These are phyloP conservation scores for Oligia strigilis DNA, from an alignment of 2,888 invertebrate species.

Conservation along the genomic window DNA sequence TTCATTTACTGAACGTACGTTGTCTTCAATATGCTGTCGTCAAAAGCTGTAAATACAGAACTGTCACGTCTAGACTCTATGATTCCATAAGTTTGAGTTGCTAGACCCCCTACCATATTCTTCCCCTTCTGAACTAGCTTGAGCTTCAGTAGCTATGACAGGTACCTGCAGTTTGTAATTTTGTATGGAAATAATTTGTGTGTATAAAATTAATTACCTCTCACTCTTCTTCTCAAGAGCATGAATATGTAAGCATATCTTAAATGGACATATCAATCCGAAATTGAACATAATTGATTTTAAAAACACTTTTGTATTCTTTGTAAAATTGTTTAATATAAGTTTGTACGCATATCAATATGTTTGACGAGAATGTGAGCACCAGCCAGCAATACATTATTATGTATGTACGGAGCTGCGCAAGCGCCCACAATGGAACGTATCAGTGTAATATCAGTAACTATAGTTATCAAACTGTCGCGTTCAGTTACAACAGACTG, in stretches of 20 bases:
- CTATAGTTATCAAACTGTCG: conserved; percentile 15
- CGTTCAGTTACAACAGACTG: conserved; percentile 76
- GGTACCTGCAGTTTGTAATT: not conserved
- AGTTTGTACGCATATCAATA: conserved; percentile 9
- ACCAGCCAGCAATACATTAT: not conserved
- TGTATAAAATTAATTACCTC: not conserved
- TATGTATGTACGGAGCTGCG: conserved; percentile 7
- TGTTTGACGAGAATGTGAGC: conserved; percentile 45
- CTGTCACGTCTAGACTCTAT: not conserved
- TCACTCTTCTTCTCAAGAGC: not conserved
- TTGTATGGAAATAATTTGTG: not conserved
- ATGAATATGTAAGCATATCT: conserved; percentile 1
- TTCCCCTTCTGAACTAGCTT: not conserved
- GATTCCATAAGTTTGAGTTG: not conserved
- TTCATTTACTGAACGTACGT: not conserved
- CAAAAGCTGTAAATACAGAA: not conserved
- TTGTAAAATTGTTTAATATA: not conserved
- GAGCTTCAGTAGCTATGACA: not conserved
- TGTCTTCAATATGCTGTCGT: not conserved
- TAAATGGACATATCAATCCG: conserved; percentile 23
- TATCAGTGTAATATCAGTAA: conserved; percentile 49
- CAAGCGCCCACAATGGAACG: conserved; percentile 18
- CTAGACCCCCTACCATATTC: too few relatives aligned
- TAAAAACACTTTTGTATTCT: not conserved
- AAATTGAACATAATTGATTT: not conserved